phyloP scores from a whole-genome alignment of 2,797 vertebrate genomes.

The Forpus xanthops region DNA sequence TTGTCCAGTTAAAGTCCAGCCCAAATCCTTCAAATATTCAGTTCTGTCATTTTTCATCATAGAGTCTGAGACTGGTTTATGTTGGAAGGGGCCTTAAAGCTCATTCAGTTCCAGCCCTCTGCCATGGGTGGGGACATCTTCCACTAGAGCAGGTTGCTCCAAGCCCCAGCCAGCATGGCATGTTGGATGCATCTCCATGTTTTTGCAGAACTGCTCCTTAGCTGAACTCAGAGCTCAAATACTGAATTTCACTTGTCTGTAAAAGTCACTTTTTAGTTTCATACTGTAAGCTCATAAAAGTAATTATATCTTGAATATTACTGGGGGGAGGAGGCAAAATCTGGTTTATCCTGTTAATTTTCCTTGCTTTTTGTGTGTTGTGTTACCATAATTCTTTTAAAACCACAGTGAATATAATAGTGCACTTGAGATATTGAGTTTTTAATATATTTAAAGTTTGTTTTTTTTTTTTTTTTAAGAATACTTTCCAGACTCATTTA shows the following conservation, averaged over 20 bases:
- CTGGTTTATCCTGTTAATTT: not conserved
- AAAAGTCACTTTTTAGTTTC: not conserved
- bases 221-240: not conserved
- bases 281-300: not conserved
- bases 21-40: too few relatives aligned
- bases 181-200: not conserved
- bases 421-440: not conserved
- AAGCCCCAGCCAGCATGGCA: not conserved
- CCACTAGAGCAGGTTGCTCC: not conserved
- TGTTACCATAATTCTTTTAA: not conserved
- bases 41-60: not conserved
- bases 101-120: not conserved
- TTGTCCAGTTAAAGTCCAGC: too few relatives aligned
- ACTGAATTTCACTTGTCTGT: not conserved
- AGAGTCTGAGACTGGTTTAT: not conserved
- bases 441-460: not conserved
- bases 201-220: not conserved
- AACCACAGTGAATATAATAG: not conserved
- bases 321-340: fast-evolving
- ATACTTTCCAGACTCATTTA: not conserved
- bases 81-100: not conserved
- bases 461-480: too few relatives aligned
- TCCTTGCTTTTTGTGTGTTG: not conserved
- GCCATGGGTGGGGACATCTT: not conserved
- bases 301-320: not conserved